Conservation (phyloP, 2,113 vertebrate species). For the Mustela lutreola region DNA sequence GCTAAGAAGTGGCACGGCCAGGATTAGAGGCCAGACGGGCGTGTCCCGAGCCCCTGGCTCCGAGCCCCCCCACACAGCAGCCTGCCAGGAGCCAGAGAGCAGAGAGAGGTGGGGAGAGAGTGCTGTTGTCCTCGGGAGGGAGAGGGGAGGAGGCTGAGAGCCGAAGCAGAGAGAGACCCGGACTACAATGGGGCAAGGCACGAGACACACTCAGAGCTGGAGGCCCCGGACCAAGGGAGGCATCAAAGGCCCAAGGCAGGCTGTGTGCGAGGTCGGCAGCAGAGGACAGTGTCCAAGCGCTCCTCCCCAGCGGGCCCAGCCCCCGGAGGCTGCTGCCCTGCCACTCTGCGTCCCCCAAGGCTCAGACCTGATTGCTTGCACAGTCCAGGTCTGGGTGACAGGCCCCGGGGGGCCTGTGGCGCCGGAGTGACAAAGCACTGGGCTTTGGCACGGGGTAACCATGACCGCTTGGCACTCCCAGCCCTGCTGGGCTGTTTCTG, state of each 20-base stretch:
- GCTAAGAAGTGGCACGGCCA: background rate
- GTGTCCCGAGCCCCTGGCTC: background rate
- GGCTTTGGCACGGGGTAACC: background rate
- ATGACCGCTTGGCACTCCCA: background rate
- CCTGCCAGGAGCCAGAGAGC: background rate
- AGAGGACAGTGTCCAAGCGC: background rate
- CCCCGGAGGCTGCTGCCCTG: background rate
- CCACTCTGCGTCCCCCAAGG: background rate
- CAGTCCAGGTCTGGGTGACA: background rate
- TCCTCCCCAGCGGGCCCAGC: slow-evolving; percentile 49
- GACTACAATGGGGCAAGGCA: background rate
- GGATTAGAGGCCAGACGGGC: background rate
- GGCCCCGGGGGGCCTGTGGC: background rate
- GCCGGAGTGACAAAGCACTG: background rate
- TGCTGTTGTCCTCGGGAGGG: too few relatives aligned
- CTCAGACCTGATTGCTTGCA: slow-evolving; percentile 32
- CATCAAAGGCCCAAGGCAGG: slow-evolving; percentile 36
- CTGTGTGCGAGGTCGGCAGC: slow-evolving; percentile 55
- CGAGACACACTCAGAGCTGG: background rate
- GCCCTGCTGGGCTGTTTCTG: background rate
- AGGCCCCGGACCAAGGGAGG: background rate
- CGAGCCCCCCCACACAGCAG: background rate
- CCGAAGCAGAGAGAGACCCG: background rate
- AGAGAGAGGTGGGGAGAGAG: background rate
- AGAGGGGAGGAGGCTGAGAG: background rate